Evolutionary conservation across 2,797 vertebrate species (phyloP), one percentile per base, ranked within the genome.

Genomic region (Scomberomorus guttatus): DNA sequence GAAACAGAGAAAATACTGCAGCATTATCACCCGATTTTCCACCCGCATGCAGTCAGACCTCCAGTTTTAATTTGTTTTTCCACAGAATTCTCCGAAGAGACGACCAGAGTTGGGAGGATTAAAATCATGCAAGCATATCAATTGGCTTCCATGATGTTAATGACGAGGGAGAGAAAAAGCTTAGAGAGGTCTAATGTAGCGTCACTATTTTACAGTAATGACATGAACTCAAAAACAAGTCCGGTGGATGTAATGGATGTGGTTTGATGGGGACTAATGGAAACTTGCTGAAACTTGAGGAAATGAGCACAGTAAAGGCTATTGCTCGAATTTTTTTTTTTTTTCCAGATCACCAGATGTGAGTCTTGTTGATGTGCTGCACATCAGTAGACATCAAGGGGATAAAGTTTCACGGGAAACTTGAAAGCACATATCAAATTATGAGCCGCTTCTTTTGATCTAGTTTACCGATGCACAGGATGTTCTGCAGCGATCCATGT

Each of bases 1-100:
- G 13, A 37, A 46, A 22, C 57, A 15, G 37, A 51, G 24, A 39
- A 57, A 54, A 62, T 0, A 57, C 68, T 70, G 77, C 71, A 80
- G 58, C 51, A 32, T 64, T 37, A 77, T 66, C 72, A 66, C 15
- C 22, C 48, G 59, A 72, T 56, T 66, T 74, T 76, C 72, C 74
- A 29, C 13, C 69, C 56, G 54, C 64, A 12, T 59, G 54, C 55
- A 57, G 65, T 65, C 75, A 59, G 72, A 73, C 72, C 50, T 59
- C 50, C 46, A 76, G 75, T 83, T 80, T 82, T 82, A 90, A 86
- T 90, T 82, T 83, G 85, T 86, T 89, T 90, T 85, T 70, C 58
- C 1, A 12, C 69, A 0, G 56, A 80, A 72, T 72, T 74, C 85
- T 80, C 83, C 11, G 5, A 13, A 71, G 82, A 83, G 54, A 25